Evolutionary conservation across 2,888 invertebrate genomes (phyloP).

Genomic region (Petrolisthes manimaculis): DNA sequence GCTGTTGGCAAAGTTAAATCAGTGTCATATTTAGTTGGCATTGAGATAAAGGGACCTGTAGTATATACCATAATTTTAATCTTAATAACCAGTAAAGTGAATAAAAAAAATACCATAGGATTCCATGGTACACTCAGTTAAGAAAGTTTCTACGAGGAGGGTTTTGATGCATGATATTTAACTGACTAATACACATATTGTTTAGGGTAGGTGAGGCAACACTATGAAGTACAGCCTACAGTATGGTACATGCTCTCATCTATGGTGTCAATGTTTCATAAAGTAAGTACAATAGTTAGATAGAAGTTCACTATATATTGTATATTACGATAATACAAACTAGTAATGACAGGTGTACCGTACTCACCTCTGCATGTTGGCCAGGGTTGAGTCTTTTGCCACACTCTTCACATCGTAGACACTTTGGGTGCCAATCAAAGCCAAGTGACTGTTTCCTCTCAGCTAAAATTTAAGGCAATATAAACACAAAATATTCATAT

Average conservation of each 20-base stretch:
- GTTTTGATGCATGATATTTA: no score
- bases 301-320: no score
- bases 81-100: not conserved
- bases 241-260: no score
- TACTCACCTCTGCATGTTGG: constrained; percentile 81
- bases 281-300: no score
- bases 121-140: not conserved
- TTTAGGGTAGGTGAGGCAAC: no score
- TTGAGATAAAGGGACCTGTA: not conserved
- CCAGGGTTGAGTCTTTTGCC: constrained; percentile 85
- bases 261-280: no score
- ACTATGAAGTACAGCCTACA: no score
- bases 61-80: not conserved
- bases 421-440: constrained; percentile 88
- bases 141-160: no score
- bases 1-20: constrained; percentile 72
- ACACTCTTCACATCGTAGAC: constrained; percentile 85
- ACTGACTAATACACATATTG: no score
- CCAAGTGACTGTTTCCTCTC: constrained; percentile 88
- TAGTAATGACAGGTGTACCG: not conserved
- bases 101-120: not conserved
- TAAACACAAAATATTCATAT: not conserved
- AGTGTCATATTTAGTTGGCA: not conserved
- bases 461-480: constrained; percentile 73
- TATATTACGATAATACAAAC: no score